Evolutionary conservation across 2,113 vertebrate species (phyloP), one percentile per base, ranked within the genome.

Genomic region (Pelusios castaneus): DNA sequence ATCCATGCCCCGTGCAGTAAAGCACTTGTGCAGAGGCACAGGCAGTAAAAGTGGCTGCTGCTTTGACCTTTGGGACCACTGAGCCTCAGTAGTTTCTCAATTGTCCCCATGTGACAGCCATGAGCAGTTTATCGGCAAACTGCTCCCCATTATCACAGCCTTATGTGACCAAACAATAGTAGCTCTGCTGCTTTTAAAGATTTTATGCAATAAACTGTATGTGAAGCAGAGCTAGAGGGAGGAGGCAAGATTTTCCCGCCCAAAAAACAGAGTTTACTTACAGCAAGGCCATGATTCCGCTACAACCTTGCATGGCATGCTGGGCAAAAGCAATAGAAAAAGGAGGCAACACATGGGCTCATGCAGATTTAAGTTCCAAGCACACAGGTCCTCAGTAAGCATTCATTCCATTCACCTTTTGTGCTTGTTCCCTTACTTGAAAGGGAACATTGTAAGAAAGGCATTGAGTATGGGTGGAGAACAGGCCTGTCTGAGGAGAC

Each of bases 321-420:
- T 84, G 2, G 2, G 54, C 27, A 70, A 82, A 90, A 91, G 56
- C 10, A 21, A 49, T 38, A 58, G 58, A 55, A 79, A 3, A 86
- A 5, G 77, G 31, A 87, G 31, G 9, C 1, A 78, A 82, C 3
- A 73, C 45, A 19, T 3, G 81, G 75, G 49, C 67, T 82, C 2
- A 7, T 73, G 56, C 10, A 45, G 55, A 2, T n/a, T 31, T 13
- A 80, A 51, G 31, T 54, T 27, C 34, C 19, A 67, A n/a, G 12
- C 54, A 34, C 43, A 80, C 5, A 0, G 1, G 8, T 25, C 10
- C 29, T 2, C 3, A 0, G 43, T 4, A 2, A 77, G 76, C 31
- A 54, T 10, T 56, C 51, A 29, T 14, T 27, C 51, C 10, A 10
- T 4, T 3, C 0, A 1, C 7, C 5, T 5, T 12, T 60, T 4